Base-by-base conservation (phyloP, 2,888 invertebrate species). In the Clostera curtula region DNA sequence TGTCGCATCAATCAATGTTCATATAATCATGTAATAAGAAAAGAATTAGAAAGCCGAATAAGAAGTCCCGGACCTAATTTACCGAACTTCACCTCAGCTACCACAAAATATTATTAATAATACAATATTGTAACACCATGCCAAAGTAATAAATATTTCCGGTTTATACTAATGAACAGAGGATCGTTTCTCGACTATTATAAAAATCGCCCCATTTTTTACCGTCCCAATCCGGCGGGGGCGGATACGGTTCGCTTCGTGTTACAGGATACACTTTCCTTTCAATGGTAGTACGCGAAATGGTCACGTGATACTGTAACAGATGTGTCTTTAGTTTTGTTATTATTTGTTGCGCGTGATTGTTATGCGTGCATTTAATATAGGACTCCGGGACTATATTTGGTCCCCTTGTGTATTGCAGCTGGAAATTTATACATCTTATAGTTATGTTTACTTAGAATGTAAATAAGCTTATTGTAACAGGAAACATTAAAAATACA, bases 131-230 rank as follows among this genome's bases (percentile, higher is more conserved):
- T 61, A 67, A 67, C 54, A 56, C 56, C 49, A 52, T 54, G 51
- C 54, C 56, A 57, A 57, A 49, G 68, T 69, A 68, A 80, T 75
- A 80, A 82, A 79, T 69, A 73, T 73, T 75, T 83, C 82, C 82
- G 74, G 77, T 64, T 55, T 40, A 54, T 77, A 76, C 76, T 80
- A 79, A 76, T 77, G 72, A 72, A 65, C 59, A 60, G 65, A 49
- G 46, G 60, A 63, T 68, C 58, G 63, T 63, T 68, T 67, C 70
- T 64, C 70, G 52, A 62, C 69, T 73, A 74, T 82, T 79, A 82
- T 74, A 74, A 80, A 75, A 77, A 80, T 80, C 69, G 70, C 64
- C 69, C 63, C 66, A 70, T 80, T 82, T 83, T 82, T 82, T 83
- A 72, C 64, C 47, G 56, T 56, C 40, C 56, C 74, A 63, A 69